These are phyloP conservation scores for Mactra quadrangularis DNA, from an alignment of 1,140 invertebrate species.

Conservation along the genomic window DNA sequence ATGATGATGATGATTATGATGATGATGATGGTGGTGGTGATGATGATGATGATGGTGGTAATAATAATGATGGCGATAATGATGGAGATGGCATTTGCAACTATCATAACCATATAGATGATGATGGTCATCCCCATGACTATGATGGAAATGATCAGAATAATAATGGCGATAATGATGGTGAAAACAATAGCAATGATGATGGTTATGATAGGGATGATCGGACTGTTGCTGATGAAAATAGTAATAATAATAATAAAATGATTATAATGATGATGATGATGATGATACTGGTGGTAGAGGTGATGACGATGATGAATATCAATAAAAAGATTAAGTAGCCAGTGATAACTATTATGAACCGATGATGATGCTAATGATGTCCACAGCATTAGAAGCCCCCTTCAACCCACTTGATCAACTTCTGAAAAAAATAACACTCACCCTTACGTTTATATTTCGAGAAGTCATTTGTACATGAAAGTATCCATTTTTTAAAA, in stretches of 20 bases:
- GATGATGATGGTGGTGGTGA: background rate
- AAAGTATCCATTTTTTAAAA: too few species aligned
- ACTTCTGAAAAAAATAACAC: too few species aligned
- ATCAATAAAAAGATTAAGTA: background rate
- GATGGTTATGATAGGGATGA: background rate
- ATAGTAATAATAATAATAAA: background rate
- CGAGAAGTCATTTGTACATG: too few species aligned
- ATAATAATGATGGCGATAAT: background rate
- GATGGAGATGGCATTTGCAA: background rate
- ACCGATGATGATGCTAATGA: too few species aligned
- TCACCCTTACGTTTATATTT: too few species aligned
- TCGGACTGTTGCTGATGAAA: background rate
- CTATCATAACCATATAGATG: background rate
- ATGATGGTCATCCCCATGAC: background rate
- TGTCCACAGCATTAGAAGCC: too few species aligned
- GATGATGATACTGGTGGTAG: background rate
- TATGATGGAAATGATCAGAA: background rate
- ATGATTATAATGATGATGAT: background rate
- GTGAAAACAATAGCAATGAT: background rate
- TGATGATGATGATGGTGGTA: background rate
- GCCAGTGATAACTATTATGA: too few species aligned
- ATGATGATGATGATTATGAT: too few species aligned
- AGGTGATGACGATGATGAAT: background rate
- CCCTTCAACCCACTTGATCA: too few species aligned
- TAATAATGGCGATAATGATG: background rate